A percentile compares a stretch with the other conserved stretches of the same genome.
phyloP scores from a whole-genome alignment of 2,797 vertebrate genomes.

The Anguilla marmorata region DNA sequence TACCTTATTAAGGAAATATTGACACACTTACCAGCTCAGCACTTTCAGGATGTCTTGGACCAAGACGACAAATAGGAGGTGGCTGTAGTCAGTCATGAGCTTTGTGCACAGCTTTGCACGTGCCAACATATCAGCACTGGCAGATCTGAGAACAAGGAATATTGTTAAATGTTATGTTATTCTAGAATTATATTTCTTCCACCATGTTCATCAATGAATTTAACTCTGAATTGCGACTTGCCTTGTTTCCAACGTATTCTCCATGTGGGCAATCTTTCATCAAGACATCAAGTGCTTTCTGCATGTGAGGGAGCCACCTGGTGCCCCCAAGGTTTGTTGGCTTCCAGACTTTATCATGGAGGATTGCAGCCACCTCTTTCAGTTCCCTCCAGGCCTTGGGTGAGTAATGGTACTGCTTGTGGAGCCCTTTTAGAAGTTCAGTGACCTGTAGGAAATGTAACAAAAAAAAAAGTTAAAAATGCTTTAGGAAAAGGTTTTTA shows the following conservation, averaged over 20 bases:
- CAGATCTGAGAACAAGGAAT: background rate
- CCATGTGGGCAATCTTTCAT: slow-evolving; percentile 2
- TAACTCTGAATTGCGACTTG: background rate
- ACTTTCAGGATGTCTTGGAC: background rate
- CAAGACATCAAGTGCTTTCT: background rate
- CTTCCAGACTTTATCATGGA: background rate
- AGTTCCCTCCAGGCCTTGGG: slow-evolving; percentile 14
- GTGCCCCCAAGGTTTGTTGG: slow-evolving; percentile 6
- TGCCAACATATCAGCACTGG: background rate
- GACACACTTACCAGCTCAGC: background rate
- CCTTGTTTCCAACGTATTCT: slow-evolving; percentile 15
- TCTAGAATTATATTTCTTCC: too few species aligned
- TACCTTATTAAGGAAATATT: too few species aligned
- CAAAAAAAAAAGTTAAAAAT: background rate
- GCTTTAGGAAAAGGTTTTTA: too few species aligned
- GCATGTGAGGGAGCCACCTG: slow-evolving; percentile 7
- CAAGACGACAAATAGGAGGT: background rate
- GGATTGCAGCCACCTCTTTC: background rate
- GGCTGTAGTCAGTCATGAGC: background rate
- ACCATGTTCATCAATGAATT: too few species aligned
- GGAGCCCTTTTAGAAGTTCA: too few species aligned
- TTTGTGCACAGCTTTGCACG: background rate
- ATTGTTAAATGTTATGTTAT: too few species aligned
- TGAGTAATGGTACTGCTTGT: background rate
- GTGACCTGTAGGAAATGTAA: too few species aligned